These are phyloP conservation scores for Cossypha heuglini DNA, from an alignment of 2,797 vertebrate genomes.

Conservation along the genomic window DNA sequence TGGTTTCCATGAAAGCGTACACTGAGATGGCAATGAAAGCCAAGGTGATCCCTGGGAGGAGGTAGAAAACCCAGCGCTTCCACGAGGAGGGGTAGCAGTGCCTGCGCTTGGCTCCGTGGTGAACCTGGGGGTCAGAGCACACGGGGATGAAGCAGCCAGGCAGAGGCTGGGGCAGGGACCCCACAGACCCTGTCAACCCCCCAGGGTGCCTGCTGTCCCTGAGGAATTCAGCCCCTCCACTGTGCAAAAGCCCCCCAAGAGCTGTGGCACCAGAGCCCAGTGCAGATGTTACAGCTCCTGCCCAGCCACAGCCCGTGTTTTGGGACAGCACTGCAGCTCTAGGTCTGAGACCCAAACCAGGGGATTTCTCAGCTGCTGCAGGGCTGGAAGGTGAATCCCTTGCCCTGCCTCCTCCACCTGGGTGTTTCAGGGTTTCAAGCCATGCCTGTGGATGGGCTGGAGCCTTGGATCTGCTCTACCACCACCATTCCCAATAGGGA, in stretches of 20 bases:
- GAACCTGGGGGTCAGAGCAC: constrained; percentile 73
- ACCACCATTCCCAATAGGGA: not conserved
- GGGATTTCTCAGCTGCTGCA: not conserved
- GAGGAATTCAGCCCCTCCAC: not conserved
- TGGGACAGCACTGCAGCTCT: not conserved
- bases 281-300: not conserved
- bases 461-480: not conserved
- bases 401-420: not conserved
- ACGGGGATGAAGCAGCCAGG: not conserved
- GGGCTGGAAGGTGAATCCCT: not conserved
- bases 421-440: not conserved
- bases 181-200: not conserved
- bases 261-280: not conserved
- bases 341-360: not conserved
- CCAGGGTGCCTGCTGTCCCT: not conserved
- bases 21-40: constrained; percentile 84
- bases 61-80: constrained; percentile 90
- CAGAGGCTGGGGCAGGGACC: not conserved
- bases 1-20: constrained; percentile 89
- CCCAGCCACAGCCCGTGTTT: not conserved
- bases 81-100: constrained; percentile 91
- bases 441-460: not conserved
- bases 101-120: constrained; percentile 78
- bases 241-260: not conserved
- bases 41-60: constrained; percentile 85